Base-by-base conservation (phyloP, 2,113 vertebrate genomes). In the Corydoras sp. region DNA sequence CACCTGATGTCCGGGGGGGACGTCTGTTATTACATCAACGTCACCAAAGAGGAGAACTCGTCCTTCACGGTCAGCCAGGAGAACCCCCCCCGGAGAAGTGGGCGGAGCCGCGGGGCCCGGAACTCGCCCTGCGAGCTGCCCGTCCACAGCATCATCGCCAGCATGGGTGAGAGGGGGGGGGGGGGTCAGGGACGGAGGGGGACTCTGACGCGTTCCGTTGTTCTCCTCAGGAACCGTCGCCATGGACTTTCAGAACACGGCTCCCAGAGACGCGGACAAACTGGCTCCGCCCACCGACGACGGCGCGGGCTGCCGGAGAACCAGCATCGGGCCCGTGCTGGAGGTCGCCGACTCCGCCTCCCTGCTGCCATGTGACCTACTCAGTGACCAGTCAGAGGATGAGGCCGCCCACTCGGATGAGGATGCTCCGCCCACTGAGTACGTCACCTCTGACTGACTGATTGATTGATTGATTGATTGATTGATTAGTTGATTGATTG, bases 111-210 rank as follows among this genome's bases (percentile, higher is more conserved):
- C 32, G 84, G 89, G 30, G 80, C 88, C 59, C 90, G 92, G 68
- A 92, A 94, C 11, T 93, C 93, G 49, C 88, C 94, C 29, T 94
- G 92, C 51, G 89, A 94, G 31, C 86, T 97, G n/a, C 95, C 95
- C 3, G 93, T 97, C 18, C 95, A 96, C 86, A 97, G 94, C 78
- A 95, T 96, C 81, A 92, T n/a, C n/a, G n/a, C n/a, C n/a, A n/a
- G n/a, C n/a, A n/a, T n/a, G n/a, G n/a, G n/a, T n/a, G n/a, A n/a
- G n/a, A n/a, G n/a, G n/a, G n/a, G n/a, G n/a, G n/a, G n/a, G n/a
- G n/a, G n/a, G n/a, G n/a, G n/a, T n/a, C 96, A 68, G 94, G 94
- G 12, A 97, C 94, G 85, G 97, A 96, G 94, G 95, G 94, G 96
- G 79, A 90, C n/a, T n/a, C n/a, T n/a, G n/a, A n/a, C n/a, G n/a